phyloP scores from a whole-genome alignment of 1,140 invertebrate species.

The Drosophila subpulchrella region DNA sequence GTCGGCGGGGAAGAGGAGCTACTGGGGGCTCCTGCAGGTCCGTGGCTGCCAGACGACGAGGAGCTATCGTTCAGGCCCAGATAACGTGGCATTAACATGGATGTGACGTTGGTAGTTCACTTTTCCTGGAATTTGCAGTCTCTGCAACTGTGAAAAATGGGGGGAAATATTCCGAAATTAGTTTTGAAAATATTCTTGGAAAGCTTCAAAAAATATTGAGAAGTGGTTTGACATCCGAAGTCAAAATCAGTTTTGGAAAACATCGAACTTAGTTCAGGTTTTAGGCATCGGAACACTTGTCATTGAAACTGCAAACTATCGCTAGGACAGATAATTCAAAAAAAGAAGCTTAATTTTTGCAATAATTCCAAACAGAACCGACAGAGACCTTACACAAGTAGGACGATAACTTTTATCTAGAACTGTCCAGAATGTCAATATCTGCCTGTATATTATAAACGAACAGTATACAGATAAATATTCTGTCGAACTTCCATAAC shows the following conservation, averaged over 20 bases:
- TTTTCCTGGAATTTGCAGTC: background rate
- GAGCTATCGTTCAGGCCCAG: conserved; percentile 49
- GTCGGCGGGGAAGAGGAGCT: conserved; percentile 37
- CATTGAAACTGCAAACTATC: background rate
- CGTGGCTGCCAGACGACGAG: conserved; percentile 37
- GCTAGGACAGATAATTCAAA: no score
- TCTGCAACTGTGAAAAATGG: conserved; percentile 1
- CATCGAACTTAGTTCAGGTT: background rate
- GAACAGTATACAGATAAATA: no score
- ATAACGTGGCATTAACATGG: conserved; percentile 71
- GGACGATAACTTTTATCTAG: no score
- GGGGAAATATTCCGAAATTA: background rate
- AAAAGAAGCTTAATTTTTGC: no score
- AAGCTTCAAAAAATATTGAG: background rate
- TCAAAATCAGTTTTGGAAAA: conserved; percentile 18
- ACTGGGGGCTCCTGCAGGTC: background rate
- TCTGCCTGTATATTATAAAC: no score
- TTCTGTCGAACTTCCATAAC: no score
- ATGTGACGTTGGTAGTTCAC: conserved; percentile 1
- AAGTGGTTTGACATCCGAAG: background rate
- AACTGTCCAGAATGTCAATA: no score
- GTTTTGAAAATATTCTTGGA: background rate
- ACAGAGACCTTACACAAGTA: no score
- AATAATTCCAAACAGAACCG: no score
- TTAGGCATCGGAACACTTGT: background rate